Conservation (phyloP, 2,113 vertebrate species). For the Peromyscus polionotus region DNA sequence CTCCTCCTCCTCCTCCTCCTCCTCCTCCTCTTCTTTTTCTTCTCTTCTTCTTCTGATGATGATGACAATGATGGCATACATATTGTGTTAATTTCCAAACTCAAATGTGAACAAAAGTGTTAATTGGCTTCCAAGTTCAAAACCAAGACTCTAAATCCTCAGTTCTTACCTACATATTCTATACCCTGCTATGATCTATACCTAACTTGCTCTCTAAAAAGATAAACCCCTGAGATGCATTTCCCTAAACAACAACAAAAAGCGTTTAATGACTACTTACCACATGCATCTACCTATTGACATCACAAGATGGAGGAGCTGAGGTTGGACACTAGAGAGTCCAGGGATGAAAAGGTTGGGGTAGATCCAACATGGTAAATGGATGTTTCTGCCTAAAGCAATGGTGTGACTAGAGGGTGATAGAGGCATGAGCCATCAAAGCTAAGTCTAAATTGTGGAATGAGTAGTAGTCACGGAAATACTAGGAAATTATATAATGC, state of each 20-base stretch:
- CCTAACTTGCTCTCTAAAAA: not conserved
- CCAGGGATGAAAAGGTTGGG: not conserved
- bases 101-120: not conserved
- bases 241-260: not conserved
- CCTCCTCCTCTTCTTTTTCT: not conserved
- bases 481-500: not conserved
- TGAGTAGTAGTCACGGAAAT: not conserved
- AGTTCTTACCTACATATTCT: not conserved
- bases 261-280: not conserved
- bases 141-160: not conserved
- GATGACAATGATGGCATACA: not conserved
- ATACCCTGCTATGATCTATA: not conserved
- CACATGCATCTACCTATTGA: not conserved
- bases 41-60: no score
- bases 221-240: not conserved
- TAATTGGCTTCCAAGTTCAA: not conserved
- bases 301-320: not conserved
- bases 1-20: no score
- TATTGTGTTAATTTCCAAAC: not conserved
- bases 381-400: not conserved
- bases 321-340: accelerated
- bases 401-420: not conserved
- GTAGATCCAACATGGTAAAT: not conserved
- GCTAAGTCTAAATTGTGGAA: not conserved
- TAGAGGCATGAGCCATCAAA: not conserved